Conservation (phyloP, 2,113 vertebrate species). For the Daubentonia madagascariensis region DNA sequence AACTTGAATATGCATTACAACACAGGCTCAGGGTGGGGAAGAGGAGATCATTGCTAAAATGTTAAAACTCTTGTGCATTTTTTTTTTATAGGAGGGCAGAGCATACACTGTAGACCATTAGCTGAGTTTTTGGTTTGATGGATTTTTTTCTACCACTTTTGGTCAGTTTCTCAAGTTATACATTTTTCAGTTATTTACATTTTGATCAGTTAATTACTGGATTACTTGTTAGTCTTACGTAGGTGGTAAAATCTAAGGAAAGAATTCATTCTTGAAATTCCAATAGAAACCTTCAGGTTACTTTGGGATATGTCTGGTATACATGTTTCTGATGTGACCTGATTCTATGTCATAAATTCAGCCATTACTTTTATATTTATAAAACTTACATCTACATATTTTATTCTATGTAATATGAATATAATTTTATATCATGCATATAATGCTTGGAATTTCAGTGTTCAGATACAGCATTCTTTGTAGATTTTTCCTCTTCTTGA, state of each 20-base stretch:
- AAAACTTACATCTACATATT: neutral
- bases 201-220: neutral
- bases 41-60: neutral
- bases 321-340: neutral
- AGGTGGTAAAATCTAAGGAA: neutral
- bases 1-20: neutral
- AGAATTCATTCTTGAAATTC: neutral
- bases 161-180: neutral
- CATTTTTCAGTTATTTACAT: neutral
- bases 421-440: neutral
- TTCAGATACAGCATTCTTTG: neutral
- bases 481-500: neutral
- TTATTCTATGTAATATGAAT: neutral
- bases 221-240: neutral
- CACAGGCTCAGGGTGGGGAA: neutral
- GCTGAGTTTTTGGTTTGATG: neutral
- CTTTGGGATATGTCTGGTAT: neutral
- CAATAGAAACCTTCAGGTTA: neutral
- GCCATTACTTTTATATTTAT: neutral
- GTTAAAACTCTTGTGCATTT: neutral
- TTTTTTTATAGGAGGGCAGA: neutral
- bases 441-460: neutral
- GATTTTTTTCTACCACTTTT: neutral
- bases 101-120: neutral
- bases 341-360: neutral